Conservation (phyloP, 2,888 invertebrate genomes). For the Panzeria rudis region DNA sequence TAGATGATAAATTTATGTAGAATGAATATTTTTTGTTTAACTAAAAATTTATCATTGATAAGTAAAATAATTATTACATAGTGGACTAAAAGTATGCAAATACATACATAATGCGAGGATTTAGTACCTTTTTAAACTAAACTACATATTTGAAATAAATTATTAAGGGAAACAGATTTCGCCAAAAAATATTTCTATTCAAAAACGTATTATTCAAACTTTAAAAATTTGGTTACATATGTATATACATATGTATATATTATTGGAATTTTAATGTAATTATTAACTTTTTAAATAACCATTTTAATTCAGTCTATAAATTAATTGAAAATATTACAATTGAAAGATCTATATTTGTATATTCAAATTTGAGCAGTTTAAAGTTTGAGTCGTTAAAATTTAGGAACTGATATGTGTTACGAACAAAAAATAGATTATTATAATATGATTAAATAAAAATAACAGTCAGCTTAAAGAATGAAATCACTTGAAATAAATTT, state of each 20-base stretch:
- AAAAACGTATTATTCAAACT: not conserved
- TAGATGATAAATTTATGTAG: not conserved
- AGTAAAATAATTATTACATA: constrained; percentile 23
- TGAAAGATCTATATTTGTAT: not conserved
- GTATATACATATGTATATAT: too few relatives aligned
- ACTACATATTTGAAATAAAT: not conserved
- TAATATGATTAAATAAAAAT: too few relatives aligned
- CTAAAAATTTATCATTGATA: constrained; percentile 24
- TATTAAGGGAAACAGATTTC: not conserved
- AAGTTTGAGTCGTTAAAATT: constrained; percentile 7
- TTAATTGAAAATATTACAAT: constrained; percentile 28
- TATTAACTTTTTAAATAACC: constrained; percentile 28
- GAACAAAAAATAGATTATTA: not conserved
- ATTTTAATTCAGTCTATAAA: constrained; percentile 62
- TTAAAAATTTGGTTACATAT: not conserved
- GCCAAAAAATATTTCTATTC: not conserved
- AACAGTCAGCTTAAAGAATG: too few relatives aligned
- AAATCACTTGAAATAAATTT: not conserved
- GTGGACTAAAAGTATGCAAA: not conserved
- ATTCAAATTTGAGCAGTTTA: constrained; percentile 46
- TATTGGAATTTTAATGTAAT: not conserved
- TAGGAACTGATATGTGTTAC: constrained; percentile 8
- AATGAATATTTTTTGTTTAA: not conserved
- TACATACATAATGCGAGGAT: constrained; percentile 65
- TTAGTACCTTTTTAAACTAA: constrained; percentile 57